Evolutionary conservation across 2,113 vertebrate genomes (phyloP).

Genomic region (Percina caprodes): DNA sequence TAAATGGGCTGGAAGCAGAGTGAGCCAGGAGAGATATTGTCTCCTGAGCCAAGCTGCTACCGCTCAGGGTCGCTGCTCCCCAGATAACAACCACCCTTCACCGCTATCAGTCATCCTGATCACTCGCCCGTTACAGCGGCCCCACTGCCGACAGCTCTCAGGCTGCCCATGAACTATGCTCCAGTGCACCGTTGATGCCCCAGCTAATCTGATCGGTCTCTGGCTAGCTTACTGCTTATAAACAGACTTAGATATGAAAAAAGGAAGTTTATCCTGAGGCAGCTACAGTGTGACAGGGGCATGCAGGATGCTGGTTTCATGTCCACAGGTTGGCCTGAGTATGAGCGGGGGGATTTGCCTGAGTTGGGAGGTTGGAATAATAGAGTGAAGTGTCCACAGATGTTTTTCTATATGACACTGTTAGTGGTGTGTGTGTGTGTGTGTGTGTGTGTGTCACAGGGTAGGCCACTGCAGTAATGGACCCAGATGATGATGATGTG

Average conservation of each 20-base stretch:
- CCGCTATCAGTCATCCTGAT: slow-evolving; percentile 63
- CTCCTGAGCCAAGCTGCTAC: slow-evolving; percentile 44
- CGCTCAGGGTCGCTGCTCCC: slow-evolving; percentile 59
- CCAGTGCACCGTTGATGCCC: slow-evolving; percentile 61
- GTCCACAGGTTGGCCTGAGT: slow-evolving; percentile 31
- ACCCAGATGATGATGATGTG: slow-evolving; percentile 19
- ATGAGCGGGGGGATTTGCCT: no score
- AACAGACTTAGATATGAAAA: slow-evolving; percentile 68
- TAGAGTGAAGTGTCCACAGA: slow-evolving; percentile 35
- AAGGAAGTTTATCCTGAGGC: slow-evolving; percentile 49
- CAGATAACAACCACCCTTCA: slow-evolving; percentile 52
- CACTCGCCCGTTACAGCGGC: slow-evolving; percentile 26
- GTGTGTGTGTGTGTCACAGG: not conserved
- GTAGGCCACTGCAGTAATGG: slow-evolving; percentile 40
- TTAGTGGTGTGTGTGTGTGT: slow-evolving; percentile 14
- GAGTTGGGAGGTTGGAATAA: slow-evolving; percentile 34
- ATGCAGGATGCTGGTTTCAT: slow-evolving; percentile 30
- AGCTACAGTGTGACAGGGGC: slow-evolving; percentile 33
- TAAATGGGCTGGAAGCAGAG: slow-evolving; percentile 20
- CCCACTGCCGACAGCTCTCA: slow-evolving; percentile 46
- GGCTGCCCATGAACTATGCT: slow-evolving; percentile 62
- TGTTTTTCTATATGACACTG: slow-evolving; percentile 42
- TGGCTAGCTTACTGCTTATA: slow-evolving; percentile 66
- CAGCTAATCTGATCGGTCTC: slow-evolving; percentile 73
- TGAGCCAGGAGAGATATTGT: slow-evolving; percentile 24